These are phyloP conservation scores for Molothrus aeneus DNA, from an alignment of 2,797 vertebrate genomes.

Conservation along the genomic window DNA sequence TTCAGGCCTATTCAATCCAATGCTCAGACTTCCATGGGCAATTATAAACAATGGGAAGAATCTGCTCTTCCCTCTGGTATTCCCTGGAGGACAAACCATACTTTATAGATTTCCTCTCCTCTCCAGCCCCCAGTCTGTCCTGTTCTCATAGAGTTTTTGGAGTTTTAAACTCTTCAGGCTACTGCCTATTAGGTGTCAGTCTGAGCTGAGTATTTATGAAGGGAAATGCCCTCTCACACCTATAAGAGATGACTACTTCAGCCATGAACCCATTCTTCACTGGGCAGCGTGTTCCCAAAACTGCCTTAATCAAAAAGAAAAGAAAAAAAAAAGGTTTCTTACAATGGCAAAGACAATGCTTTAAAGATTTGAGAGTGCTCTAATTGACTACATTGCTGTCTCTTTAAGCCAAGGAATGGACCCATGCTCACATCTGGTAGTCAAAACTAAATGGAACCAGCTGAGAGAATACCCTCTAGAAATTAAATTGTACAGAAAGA, in stretches of 20 bases:
- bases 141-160: not conserved
- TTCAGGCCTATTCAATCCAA: not conserved
- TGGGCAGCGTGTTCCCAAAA: not conserved
- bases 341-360: slow-evolving; percentile 34
- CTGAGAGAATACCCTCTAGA: slow-evolving; percentile 56
- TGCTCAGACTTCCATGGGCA: not conserved
- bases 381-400: slow-evolving; percentile 40
- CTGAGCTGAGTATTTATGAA: not conserved
- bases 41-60: not conserved
- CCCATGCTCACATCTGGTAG: slow-evolving; percentile 59
- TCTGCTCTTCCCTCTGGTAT: not conserved
- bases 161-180: not conserved
- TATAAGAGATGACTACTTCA: not conserved
- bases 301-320: not conserved
- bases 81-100: not conserved
- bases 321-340: not conserved
- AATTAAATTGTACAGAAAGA: slow-evolving; percentile 56
- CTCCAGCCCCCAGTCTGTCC: not conserved
- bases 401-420: slow-evolving; percentile 56
- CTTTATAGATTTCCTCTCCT: not conserved
- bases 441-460: slow-evolving; percentile 58
- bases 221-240: not conserved
- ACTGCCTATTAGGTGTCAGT: not conserved
- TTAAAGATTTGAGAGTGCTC: slow-evolving; percentile 22
- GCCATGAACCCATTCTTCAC: not conserved